A percentile compares a stretch with the other conserved stretches of the same genome.
phyloP scores from a whole-genome alignment of 2,113 vertebrate species.

The Cinclus cinclus region DNA sequence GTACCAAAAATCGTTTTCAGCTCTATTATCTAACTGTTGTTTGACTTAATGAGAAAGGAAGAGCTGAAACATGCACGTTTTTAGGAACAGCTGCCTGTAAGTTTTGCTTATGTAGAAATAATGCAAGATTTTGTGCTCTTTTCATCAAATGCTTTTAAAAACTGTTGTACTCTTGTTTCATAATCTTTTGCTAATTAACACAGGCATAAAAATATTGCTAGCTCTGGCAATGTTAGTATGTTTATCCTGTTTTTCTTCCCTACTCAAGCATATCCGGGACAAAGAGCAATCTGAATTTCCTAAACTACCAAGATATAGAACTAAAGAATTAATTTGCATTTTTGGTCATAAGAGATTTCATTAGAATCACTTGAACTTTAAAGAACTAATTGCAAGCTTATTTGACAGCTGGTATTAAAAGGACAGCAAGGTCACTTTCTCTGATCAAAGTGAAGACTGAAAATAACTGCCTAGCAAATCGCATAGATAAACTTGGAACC shows the following conservation, averaged over 20 bases:
- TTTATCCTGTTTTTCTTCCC: neutral
- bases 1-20: neutral
- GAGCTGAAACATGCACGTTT: neutral
- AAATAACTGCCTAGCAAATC: conserved; percentile 26
- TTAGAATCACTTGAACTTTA: conserved; percentile 57
- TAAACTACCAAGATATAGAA: neutral
- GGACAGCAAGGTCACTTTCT: conserved; percentile 45
- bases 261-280: neutral
- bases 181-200: conserved; percentile 7
- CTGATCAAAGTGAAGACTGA: conserved; percentile 46
- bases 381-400: conserved; percentile 45
- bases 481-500: neutral
- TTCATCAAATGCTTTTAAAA: neutral
- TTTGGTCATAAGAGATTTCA: conserved; percentile 51
- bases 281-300: neutral
- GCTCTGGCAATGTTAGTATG: neutral
- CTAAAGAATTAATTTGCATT: conserved; percentile 50
- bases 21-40: neutral
- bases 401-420: conserved; percentile 35
- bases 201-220: neutral
- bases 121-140: neutral
- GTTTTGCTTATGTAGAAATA: neutral
- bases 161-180: neutral
- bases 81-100: neutral
- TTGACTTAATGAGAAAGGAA: neutral